Conservation (phyloP, 2,888 invertebrate genomes). For the Dolomedes plantarius region DNA sequence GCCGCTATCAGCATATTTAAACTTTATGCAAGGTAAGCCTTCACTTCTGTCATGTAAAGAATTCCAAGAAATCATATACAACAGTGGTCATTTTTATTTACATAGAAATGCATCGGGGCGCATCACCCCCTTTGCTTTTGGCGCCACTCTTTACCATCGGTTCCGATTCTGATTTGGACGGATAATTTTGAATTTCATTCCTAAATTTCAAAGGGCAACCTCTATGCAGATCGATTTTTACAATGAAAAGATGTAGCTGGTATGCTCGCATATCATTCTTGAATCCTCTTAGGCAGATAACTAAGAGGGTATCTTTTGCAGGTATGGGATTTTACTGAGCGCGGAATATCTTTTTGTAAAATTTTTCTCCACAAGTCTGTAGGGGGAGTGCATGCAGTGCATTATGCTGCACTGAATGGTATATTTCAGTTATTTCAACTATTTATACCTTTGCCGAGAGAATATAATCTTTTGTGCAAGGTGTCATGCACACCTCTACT, state of each 20-base stretch:
- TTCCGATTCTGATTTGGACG: background rate
- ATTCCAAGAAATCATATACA: too few species aligned
- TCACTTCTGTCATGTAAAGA: background rate
- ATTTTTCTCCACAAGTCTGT: too few species aligned
- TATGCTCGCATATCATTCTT: background rate
- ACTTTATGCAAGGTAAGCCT: conserved; percentile 12
- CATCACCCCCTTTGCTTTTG: background rate
- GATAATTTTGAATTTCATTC: background rate
- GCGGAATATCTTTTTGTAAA: too few species aligned
- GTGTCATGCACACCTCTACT: too few species aligned
- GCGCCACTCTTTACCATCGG: background rate
- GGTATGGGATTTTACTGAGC: too few species aligned
- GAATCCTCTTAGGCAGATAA: background rate
- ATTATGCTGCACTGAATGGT: too few species aligned
- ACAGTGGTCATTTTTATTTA: too few species aligned
- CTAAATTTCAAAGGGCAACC: conserved; percentile 12
- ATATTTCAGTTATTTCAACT: too few species aligned
- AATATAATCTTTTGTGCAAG: too few species aligned
- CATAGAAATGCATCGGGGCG: too few species aligned
- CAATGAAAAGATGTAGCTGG: background rate
- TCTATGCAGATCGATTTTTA: background rate
- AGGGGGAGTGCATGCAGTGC: too few species aligned
- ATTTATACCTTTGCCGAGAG: too few species aligned
- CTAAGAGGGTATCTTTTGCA: background rate
- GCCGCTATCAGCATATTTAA: conserved; percentile 13